Percentiles rank a stretch among this genome's conserved stretches.
phyloP scores from a whole-genome alignment of 2,797 vertebrate species.

The Platyrinchus mystaceus region DNA sequence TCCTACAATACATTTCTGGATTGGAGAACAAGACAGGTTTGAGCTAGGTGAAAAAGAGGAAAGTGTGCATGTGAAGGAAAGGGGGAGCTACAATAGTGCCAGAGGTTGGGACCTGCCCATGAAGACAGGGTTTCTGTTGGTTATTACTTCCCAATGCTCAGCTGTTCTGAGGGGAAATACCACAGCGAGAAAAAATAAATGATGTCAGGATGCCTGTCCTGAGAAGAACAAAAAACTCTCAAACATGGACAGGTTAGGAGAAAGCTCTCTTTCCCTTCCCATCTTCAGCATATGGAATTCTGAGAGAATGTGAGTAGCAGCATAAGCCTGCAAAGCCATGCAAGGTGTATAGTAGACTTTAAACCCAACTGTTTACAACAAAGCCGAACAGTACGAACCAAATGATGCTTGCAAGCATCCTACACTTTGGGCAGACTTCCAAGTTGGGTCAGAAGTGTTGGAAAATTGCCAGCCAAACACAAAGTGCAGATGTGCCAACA shows the following conservation, averaged over 20 bases:
- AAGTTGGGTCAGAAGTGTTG: neutral
- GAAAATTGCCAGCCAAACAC: neutral
- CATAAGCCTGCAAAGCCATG: neutral
- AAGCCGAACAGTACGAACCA: neutral
- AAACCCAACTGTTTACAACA: neutral
- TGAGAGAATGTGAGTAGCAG: neutral
- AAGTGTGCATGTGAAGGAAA: neutral
- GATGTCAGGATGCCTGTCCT: neutral
- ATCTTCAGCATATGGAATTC: neutral
- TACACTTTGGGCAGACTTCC: neutral
- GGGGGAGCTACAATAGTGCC: neutral
- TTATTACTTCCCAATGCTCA: fast-evolving
- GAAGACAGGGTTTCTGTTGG: neutral
- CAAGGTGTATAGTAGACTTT: neutral
- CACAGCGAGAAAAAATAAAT: neutral
- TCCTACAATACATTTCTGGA: neutral
- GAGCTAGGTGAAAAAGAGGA: neutral
- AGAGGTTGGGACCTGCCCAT: fast-evolving
- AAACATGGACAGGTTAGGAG: neutral
- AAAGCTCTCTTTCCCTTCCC: neutral
- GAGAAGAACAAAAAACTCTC: neutral
- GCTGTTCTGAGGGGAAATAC: neutral
- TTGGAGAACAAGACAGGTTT: neutral
- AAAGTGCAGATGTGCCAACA: neutral
- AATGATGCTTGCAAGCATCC: neutral